Percentiles rank a stretch among this genome's conserved stretches.
These are phyloP conservation scores for Sycophila texana DNA, from an alignment of 2,888 invertebrate species.

Conservation along the genomic window DNA sequence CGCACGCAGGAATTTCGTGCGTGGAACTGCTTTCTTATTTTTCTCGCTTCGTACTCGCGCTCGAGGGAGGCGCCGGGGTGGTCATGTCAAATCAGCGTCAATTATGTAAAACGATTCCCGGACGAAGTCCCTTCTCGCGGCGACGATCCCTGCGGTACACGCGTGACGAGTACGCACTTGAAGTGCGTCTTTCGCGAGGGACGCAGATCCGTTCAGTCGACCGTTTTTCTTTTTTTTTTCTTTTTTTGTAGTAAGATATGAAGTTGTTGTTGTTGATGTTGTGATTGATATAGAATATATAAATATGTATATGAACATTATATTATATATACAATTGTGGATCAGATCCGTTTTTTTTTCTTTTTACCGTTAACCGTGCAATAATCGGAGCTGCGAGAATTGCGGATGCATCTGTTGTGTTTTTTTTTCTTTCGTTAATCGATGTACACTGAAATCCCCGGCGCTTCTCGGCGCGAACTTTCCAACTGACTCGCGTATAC, in stretches of 20 bases:
- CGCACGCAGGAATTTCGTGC: no score
- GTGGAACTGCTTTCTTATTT: no score
- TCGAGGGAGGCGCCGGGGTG: no score
- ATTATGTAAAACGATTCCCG: not conserved
- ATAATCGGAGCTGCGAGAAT: slow-evolving; percentile 32
- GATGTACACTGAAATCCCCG: no score
- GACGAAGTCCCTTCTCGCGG: not conserved
- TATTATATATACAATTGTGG: not conserved
- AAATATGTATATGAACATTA: no score
- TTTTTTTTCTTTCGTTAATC: slow-evolving; percentile 25
- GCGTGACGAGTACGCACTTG: not conserved
- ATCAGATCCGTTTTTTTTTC: slow-evolving; percentile 24
- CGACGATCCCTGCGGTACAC: not conserved
- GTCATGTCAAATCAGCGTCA: no score
- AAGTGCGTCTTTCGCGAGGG: slow-evolving; percentile 6
- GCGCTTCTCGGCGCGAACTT: no score
- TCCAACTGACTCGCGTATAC: no score
- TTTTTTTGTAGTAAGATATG: not conserved
- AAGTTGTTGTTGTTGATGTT: slow-evolving; percentile 40
- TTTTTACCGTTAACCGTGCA: slow-evolving; percentile 25
- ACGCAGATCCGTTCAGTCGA: not conserved
- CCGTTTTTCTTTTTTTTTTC: no score
- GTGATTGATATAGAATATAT: slow-evolving; percentile 24
- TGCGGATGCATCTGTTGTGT: not conserved
- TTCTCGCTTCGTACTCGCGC: no score